Evolutionary conservation across 2,888 invertebrate species (phyloP).

Genomic region (Epiperipatus broadwayi): DNA sequence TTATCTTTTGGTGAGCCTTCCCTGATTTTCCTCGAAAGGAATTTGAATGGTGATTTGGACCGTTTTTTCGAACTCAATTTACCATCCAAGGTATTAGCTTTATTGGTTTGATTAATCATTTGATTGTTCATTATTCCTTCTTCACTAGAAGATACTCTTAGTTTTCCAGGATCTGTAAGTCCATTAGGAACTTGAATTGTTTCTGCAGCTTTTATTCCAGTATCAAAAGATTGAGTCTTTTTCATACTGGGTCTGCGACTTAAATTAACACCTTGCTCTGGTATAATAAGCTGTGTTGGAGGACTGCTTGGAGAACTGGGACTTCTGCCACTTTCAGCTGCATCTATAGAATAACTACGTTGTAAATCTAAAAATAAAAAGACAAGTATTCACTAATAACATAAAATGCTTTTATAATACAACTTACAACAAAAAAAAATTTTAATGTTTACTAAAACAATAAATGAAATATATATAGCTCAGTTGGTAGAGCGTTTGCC

Average conservation of each 20-base stretch:
- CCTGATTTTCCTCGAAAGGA: constrained; percentile 25
- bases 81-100: constrained; percentile 13
- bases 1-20: too few relatives aligned
- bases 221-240: constrained; percentile 20
- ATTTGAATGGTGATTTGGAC: constrained; percentile 79
- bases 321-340: constrained; percentile 45
- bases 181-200: constrained; percentile 10
- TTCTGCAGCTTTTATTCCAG: constrained; percentile 17
- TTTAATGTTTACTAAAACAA: too few relatives aligned
- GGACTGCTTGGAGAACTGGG: constrained; percentile 19
- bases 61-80: constrained; percentile 40
- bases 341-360: constrained; percentile 64
- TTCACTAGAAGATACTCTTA: constrained; percentile 17
- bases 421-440: too few relatives aligned
- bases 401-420: too few relatives aligned
- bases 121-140: too few relatives aligned
- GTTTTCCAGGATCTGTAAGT: constrained; percentile 13
- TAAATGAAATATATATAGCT: too few relatives aligned
- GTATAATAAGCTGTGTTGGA: constrained; percentile 20
- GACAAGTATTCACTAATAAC: too few relatives aligned
- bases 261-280: constrained; percentile 16
- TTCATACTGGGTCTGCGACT: constrained; percentile 15
- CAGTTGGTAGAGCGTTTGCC: too few relatives aligned
- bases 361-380: constrained; percentile 43
- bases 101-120: background rate